Evolutionary conservation across 2,113 vertebrate species (phyloP), one percentile per base, ranked within the genome.

Genomic region (Poecile atricapillus): DNA sequence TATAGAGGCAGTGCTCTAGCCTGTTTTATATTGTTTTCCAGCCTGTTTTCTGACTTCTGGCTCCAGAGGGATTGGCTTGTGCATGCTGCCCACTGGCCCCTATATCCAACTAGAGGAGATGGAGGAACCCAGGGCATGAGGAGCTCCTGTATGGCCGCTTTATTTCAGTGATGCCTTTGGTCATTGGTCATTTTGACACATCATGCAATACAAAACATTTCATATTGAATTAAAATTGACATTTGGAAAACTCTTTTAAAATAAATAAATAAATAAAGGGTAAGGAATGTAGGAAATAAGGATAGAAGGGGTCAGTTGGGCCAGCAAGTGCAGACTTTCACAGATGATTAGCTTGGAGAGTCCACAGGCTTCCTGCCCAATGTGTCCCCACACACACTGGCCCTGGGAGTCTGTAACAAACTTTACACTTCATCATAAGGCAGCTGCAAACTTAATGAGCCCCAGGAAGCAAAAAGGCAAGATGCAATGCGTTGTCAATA

Each of bases 371-470:
- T 73, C 52, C 55, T 87, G 77, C 30, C 23, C 7, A 10, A 15
- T 6, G 13, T 52, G 35, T 94, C 60, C 73, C 35, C 20, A 33
- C 35, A 64, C 30, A 78, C 56, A 56, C 52, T 39, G 44, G 80
- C 44, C 76, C 52, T 3, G 14, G 77, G 49, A 94, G 41, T 11
- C 68, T 87, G 39, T 41, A 84, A 83, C 52, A 93, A 89, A 93
- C 64, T 71, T 93, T 44, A 87, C 86, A 87, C 86, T 77, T 94
- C 89, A 94, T 92, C 76, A 87, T 49, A 89, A 95, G 65, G 80
- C 94, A 95, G 91, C 85, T 97, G 94, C 85, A 94, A 96, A 78
- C 44, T 83, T 93, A 83, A 93, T 30, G 62, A 88, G 53, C 46
- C 49, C 41, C 70, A 43, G 53, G n/a, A 94, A 89, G n/a, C 43